Base-by-base conservation (phyloP, 2,888 invertebrate species). In the Bugula neritina region DNA sequence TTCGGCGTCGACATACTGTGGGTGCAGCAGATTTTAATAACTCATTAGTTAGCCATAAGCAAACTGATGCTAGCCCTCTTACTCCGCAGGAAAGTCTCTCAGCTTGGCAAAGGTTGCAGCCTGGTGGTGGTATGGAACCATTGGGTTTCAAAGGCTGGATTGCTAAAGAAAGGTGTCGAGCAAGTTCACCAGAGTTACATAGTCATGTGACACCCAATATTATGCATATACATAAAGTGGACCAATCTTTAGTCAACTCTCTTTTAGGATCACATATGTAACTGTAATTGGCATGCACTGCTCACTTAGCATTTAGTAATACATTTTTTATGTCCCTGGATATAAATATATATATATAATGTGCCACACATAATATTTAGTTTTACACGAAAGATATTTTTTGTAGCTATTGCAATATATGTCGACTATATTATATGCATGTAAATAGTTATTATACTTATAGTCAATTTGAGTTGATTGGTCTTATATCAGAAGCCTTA, bases 1-100 rank as follows among this genome's bases (percentile, higher is more conserved):
- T 25, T 27, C 71, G 93, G 85, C 88, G 94, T 58, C 88, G 94
- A 35, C 94, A 94, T 86, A 94, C 94, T 0, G 93, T 94, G 10
- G 94, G 94, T 74, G 94, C 94, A 72, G 92, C 92, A n/a, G 89
- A 89, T 75, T 86, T 89, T 27, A 87, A 78, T 31, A 80, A 82
- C n/a, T 74, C 83, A 69, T 74, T 79, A 27, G 76, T 76, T 13
- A 73, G 75, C 17, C 75, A 74, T n/a, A 72, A 73, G 35, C 27
- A 23, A 27, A 75, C 75, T 25, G 72, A 72, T 13, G 23, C 72
- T 5, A 17, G 52, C 21, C 72, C 72, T 10, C 71, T 72, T 31
- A 71, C 72, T 17, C 57, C 72, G 13, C 58, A 70, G 21, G 72
- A 63, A 69, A 73, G 74, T 55, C 69, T 71, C 34, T 80, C 82